These are phyloP conservation scores for Brachionus sp. DNA, from an alignment of 1,140 invertebrate genomes.

Conservation along the genomic window DNA sequence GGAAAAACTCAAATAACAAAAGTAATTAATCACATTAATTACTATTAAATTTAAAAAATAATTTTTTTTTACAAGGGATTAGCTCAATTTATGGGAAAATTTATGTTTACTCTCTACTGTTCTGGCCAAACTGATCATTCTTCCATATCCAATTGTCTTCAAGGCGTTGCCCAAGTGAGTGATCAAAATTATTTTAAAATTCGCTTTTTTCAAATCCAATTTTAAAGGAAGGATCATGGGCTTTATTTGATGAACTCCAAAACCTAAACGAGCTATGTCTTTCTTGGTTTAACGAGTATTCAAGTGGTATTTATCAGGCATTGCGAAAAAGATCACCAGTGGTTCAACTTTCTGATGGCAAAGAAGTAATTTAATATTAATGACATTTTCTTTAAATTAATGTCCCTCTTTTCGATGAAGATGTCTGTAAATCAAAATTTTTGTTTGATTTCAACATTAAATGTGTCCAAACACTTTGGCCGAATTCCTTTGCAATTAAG, in stretches of 20 bases:
- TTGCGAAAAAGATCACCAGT: slow-evolving; percentile 50
- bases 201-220: neutral
- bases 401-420: slow-evolving; percentile 46
- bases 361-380: slow-evolving; percentile 51
- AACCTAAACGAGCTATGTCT: slow-evolving; percentile 51
- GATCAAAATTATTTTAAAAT: neutral
- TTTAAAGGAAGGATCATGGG: slow-evolving; percentile 57
- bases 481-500: slow-evolving; percentile 51
- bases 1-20: slow-evolving; percentile 59
- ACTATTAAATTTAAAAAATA: neutral
- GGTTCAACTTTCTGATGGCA: slow-evolving; percentile 53
- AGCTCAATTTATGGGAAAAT: slow-evolving; percentile 55
- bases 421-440: slow-evolving; percentile 50
- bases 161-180: slow-evolving; percentile 56
- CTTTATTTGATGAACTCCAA: slow-evolving; percentile 56
- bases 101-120: slow-evolving; percentile 54
- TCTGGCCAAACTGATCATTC: slow-evolving; percentile 50
- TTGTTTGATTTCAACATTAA: slow-evolving; percentile 54
- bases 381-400: neutral
- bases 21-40: slow-evolving; percentile 49
- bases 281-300: slow-evolving; percentile 54
- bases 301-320: slow-evolving; percentile 51
- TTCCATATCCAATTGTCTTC: slow-evolving; percentile 53
- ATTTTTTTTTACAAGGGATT: slow-evolving; percentile 52
- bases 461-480: slow-evolving; percentile 48